Conservation (phyloP, 2,113 vertebrate genomes). For the Misgurnus anguillicaudatus region DNA sequence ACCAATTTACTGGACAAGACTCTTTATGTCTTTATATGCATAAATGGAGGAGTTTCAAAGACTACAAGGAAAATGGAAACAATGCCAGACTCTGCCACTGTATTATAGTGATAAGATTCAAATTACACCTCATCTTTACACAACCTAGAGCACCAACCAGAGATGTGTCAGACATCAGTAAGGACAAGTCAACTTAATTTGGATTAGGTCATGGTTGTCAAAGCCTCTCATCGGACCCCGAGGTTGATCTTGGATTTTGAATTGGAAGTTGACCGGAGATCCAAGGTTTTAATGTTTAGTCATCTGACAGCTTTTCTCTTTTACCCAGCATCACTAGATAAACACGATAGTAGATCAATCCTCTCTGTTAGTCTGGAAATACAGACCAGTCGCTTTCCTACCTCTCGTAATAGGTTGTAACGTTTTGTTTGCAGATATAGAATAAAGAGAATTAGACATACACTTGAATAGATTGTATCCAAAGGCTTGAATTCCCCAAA, state of each 20-base stretch:
- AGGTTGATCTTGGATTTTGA: background rate
- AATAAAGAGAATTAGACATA: slow-evolving; percentile 25
- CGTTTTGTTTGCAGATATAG: slow-evolving; percentile 2
- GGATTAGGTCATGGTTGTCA: background rate
- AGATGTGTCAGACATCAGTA: slow-evolving; percentile 46
- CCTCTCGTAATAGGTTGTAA: slow-evolving; percentile 19
- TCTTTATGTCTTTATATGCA: background rate
- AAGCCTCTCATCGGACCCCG: background rate
- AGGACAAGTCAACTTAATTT: background rate
- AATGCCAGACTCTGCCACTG: slow-evolving; percentile 58
- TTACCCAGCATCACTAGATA: background rate
- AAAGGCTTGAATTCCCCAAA: slow-evolving; percentile 8
- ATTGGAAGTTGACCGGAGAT: background rate
- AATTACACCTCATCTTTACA: slow-evolving; percentile 44
- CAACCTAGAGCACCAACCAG: slow-evolving; percentile 1
- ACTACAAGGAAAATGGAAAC: slow-evolving; percentile 43
- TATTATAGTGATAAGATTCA: slow-evolving; percentile 64
- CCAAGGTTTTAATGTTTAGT: background rate
- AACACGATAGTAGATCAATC: background rate
- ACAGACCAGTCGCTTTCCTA: background rate
- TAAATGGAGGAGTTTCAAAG: slow-evolving; percentile 5
- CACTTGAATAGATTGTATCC: background rate
- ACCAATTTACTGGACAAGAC: background rate
- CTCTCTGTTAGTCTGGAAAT: slow-evolving; percentile 5
- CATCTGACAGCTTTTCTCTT: background rate